Percentiles rank a stretch among this genome's conserved stretches.
Evolutionary conservation across 2,113 vertebrate species (phyloP).

Genomic region (Pollachius pollachius): DNA sequence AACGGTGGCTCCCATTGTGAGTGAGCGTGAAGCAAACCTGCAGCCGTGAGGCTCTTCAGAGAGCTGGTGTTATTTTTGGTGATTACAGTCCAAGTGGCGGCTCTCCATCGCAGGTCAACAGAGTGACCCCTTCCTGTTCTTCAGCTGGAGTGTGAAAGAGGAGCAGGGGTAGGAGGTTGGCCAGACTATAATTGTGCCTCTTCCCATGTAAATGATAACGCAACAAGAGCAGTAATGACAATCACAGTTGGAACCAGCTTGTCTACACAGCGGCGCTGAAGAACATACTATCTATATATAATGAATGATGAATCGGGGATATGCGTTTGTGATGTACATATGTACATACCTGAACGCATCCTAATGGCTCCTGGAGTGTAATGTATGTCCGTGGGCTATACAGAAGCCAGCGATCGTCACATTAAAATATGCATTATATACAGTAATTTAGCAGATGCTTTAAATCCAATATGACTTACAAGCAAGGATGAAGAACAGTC

Average conservation of each 20-base stretch:
- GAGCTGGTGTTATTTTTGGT: conserved; percentile 76
- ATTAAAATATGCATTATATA: too few relatives aligned
- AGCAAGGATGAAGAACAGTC: too few relatives aligned
- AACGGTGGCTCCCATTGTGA: conserved; percentile 50
- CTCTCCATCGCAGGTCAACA: conserved; percentile 72
- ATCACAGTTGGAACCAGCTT: background rate
- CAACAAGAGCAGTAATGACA: conserved; percentile 37
- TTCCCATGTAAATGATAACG: conserved; percentile 41
- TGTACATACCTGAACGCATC: too few relatives aligned
- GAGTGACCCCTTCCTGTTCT: conserved; percentile 63
- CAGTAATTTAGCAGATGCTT: too few relatives aligned
- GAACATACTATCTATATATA: too few relatives aligned
- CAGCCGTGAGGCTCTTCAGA: conserved; percentile 62
- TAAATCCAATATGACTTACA: too few relatives aligned
- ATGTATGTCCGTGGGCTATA: too few relatives aligned
- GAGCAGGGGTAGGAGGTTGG: conserved; percentile 46
- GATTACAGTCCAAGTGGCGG: conserved; percentile 74
- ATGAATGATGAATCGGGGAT: too few relatives aligned
- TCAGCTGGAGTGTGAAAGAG: conserved; percentile 64
- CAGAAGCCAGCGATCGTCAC: too few relatives aligned
- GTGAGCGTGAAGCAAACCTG: conserved; percentile 38
- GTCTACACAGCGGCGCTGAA: too few relatives aligned
- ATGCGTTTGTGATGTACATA: too few relatives aligned
- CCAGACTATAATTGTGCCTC: conserved; percentile 50
- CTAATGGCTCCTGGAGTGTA: too few relatives aligned